Evolutionary conservation across 35 echinoderm and acorn worm genomes (phyloP).

Genomic region (Nesometra sesokonis): DNA sequence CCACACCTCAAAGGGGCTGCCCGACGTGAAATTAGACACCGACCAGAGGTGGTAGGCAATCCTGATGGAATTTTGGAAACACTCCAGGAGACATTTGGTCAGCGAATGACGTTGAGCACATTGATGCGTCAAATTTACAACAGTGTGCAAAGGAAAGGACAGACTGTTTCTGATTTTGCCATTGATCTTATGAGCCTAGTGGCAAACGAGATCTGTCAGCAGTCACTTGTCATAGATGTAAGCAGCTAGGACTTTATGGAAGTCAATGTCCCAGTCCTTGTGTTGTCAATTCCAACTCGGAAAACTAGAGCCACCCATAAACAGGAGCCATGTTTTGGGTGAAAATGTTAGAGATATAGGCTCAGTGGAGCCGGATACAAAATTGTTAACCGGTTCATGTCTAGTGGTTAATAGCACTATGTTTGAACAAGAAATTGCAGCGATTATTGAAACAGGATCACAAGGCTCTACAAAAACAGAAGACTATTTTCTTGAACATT

Average conservation of each 20-base stretch:
- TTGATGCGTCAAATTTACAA: constrained; percentile 28
- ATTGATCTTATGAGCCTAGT: constrained; percentile 18
- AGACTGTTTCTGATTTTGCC: constrained; percentile 32
- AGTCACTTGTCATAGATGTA: too few relatives aligned
- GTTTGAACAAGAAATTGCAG: neutral
- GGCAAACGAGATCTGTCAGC: neutral
- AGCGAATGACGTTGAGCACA: constrained; percentile 11
- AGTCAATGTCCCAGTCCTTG: too few relatives aligned
- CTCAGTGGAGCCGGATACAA: neutral
- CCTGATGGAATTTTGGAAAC: constrained; percentile 4
- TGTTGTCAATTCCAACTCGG: neutral
- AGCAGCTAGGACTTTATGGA: too few relatives aligned
- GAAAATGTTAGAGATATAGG: neutral
- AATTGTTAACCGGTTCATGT: neutral
- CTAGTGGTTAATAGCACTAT: neutral
- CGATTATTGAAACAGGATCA: constrained; percentile 16
- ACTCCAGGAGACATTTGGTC: constrained; percentile 35
- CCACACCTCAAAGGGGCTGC: constrained; percentile 34
- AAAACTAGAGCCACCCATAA: constrained; percentile 18
- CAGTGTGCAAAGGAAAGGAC: constrained; percentile 16
- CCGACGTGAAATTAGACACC: constrained; percentile 28
- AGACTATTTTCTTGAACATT: constrained; percentile 6
- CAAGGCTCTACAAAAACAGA: constrained; percentile 18
- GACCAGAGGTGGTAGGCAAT: neutral
- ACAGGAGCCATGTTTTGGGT: constrained; percentile 28